phyloP scores from a whole-genome alignment of 2,888 invertebrate species.

The Xestia xanthographa region DNA sequence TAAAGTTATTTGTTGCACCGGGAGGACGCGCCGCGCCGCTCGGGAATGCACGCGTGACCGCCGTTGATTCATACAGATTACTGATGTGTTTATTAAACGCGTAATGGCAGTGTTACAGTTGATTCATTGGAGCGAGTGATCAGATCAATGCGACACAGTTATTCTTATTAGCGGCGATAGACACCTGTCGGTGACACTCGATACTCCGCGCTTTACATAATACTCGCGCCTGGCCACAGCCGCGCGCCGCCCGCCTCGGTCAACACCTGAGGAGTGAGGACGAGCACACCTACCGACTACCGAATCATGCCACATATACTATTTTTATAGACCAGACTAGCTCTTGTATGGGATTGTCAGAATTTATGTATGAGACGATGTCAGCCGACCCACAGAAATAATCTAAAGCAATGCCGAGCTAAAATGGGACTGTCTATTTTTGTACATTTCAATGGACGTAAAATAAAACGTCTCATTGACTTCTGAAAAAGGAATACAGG shows the following conservation, averaged over 20 bases:
- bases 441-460: conserved; percentile 51
- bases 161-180: conserved; percentile 77
- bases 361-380: conserved; percentile 38
- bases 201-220: conserved; percentile 83
- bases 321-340: conserved; percentile 49
- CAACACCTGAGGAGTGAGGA: conserved; percentile 71
- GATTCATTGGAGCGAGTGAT: conserved; percentile 62
- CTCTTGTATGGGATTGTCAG: conserved; percentile 41
- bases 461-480: conserved; percentile 56
- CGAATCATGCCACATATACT: conserved; percentile 61
- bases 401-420: conserved; percentile 60
- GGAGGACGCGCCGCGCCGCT: conserved; percentile 30
- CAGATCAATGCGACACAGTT: conserved; percentile 71
- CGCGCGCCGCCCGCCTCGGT: conserved; percentile 71
- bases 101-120: conserved; percentile 60
- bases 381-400: conserved; percentile 55
- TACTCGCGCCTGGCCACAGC: conserved; percentile 71
- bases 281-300: conserved; percentile 49
- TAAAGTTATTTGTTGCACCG: conserved; percentile 60
- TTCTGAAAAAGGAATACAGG: conserved; percentile 51
- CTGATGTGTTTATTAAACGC: conserved; percentile 62
- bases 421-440: conserved; percentile 57
- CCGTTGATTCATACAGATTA: conserved; percentile 59
- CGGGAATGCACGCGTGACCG: conserved; percentile 58
- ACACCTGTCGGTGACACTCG: conserved; percentile 83